These are phyloP conservation scores for Apistogramma diplotaenia DNA, from an alignment of 2,113 vertebrate species.

Conservation along the genomic window DNA sequence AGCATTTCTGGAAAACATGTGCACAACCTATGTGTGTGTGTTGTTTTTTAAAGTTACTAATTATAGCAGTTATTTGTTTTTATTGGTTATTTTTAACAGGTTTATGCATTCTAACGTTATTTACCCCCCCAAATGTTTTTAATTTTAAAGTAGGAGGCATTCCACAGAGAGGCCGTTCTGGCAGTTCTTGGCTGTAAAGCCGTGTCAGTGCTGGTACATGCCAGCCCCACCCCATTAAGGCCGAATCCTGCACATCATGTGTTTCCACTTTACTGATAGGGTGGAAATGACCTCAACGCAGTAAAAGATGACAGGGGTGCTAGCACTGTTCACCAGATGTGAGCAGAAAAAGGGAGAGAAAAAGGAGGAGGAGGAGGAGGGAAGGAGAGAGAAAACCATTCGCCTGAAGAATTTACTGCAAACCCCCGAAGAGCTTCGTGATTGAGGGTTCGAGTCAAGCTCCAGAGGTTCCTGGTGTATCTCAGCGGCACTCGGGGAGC, in stretches of 20 bases:
- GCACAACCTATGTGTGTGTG: slow-evolving; percentile 1
- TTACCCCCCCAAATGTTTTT: slow-evolving; percentile 56
- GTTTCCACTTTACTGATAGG: slow-evolving; percentile 79
- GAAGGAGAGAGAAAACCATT: slow-evolving; percentile 71
- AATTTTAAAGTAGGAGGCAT: slow-evolving; percentile 44
- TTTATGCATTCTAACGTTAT: slow-evolving; percentile 47
- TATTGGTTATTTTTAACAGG: not conserved
- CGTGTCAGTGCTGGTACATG: slow-evolving; percentile 64
- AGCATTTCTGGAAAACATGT: slow-evolving; percentile 8
- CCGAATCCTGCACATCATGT: slow-evolving; percentile 73
- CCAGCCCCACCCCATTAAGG: slow-evolving; percentile 75
- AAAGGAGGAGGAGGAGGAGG: slow-evolving; percentile 20
- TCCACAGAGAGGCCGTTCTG: slow-evolving; percentile 63
- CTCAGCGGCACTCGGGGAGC: slow-evolving; percentile 59
- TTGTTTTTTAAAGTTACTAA: not conserved
- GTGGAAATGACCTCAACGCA: slow-evolving; percentile 81
- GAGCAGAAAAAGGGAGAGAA: slow-evolving; percentile 51
- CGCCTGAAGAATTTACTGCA: slow-evolving; percentile 78
- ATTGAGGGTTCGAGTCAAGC: slow-evolving; percentile 76
- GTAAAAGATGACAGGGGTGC: slow-evolving; percentile 80
- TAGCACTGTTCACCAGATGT: slow-evolving; percentile 79
- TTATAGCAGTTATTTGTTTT: slow-evolving; percentile 12
- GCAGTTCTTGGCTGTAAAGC: slow-evolving; percentile 62
- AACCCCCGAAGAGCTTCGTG: slow-evolving; percentile 73
- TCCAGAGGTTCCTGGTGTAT: slow-evolving; percentile 75